Base-by-base conservation (phyloP, 1,140 invertebrate genomes). In the Mactra quadrangularis region DNA sequence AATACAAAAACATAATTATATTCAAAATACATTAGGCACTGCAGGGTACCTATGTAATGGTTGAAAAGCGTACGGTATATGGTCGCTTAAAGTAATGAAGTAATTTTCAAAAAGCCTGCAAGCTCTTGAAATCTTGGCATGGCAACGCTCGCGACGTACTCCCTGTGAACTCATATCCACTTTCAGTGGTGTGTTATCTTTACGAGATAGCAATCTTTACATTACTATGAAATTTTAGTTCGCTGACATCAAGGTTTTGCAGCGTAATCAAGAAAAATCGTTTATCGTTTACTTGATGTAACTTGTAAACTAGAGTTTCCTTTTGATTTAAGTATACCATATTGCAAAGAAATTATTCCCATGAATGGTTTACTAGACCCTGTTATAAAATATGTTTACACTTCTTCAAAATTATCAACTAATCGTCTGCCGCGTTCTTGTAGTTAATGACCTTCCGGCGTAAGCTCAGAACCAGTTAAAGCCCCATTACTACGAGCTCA, bases 81-180 rank as follows among this genome's bases (percentile, higher is more conserved):
- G 47, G 50, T 41, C 55, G 29, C 22, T 15, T 27, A 76, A 60
- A 76, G 74, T 76, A 76, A 76, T 76, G 41, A 60, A 76, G 45
- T 50, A 76, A 76, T 76, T 62, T 60, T 76, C 45, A 76, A 76
- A 60, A 50, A 60, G 55, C 55, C 74, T 76, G 55, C 59, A 52
- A 76, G 57, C 52, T 60, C 74, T 76, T 76, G 74, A 76, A 76
- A 62, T 11, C 47, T 35, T 53, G n/a, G 35, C 19, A 52, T 41
- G 71, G 53, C 33, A 59, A 22, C 52, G 71, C 19, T 45, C 53
- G 71, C 53, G 55, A 59, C 71, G 45, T 35, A 76, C 55, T 62
- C 62, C 74, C 50, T 76, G 13, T 62, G 74, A 76, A 76, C 74
- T 15, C 55, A n/a, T 62, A 57, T 76, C 74, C n/a, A 76, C 53